Percentiles rank a stretch among this genome's conserved stretches.
Conservation (phyloP, 2,888 invertebrate species). For the Trisateles emortualis region DNA sequence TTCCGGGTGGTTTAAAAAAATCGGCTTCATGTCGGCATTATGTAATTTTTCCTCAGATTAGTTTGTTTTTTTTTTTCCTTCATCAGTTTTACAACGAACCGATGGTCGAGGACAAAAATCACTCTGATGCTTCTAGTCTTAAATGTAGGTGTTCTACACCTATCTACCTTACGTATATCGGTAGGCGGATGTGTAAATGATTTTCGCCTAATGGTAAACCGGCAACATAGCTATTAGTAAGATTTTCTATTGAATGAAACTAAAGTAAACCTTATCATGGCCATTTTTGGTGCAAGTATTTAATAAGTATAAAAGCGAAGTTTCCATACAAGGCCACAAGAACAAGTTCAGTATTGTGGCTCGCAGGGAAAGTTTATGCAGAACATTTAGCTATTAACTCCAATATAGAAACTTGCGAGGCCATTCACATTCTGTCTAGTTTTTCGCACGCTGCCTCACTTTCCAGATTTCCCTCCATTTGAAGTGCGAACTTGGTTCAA, state of each 20-base stretch:
- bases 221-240: neutral
- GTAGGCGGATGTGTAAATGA: neutral
- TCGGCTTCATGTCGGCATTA: too few relatives aligned
- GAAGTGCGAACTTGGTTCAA: slow-evolving; percentile 44
- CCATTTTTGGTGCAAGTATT: neutral
- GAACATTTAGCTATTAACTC: slow-evolving; percentile 51
- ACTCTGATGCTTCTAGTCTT: too few relatives aligned
- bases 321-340: slow-evolving; percentile 11
- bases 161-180: too few relatives aligned
- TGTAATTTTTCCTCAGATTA: too few relatives aligned
- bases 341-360: slow-evolving; percentile 31
- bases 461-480: slow-evolving; percentile 79
- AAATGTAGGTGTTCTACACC: too few relatives aligned
- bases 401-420: slow-evolving; percentile 68
- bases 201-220: too few relatives aligned
- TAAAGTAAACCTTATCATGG: neutral
- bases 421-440: slow-evolving; percentile 69
- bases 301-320: slow-evolving; percentile 8
- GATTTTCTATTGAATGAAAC: slow-evolving; percentile 1
- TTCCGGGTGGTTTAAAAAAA: too few relatives aligned
- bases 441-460: slow-evolving; percentile 79
- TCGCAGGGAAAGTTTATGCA: slow-evolving; percentile 52
- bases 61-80: too few relatives aligned
- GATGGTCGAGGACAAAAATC: too few relatives aligned
- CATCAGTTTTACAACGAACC: too few relatives aligned